Base-by-base conservation (phyloP, 2,797 vertebrate genomes). In the Chelmon rostratus region DNA sequence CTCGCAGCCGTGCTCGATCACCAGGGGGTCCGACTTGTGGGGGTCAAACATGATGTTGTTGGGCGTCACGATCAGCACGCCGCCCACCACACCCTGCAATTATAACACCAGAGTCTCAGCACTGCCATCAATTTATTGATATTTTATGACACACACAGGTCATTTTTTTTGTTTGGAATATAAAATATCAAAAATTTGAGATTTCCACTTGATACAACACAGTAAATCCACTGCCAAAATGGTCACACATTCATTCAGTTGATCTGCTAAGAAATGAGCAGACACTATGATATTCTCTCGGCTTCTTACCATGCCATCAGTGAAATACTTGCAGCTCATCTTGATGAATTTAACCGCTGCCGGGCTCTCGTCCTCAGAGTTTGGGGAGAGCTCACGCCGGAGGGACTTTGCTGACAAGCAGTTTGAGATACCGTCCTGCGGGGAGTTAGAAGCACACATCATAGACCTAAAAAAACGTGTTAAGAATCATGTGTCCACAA, bases 21-120 rank as follows among this genome's bases (percentile, higher is more conserved):
- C 98, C 91, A 99, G 91, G 6, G 98, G 98, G 92, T 99, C 98
- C 0, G 98, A 99, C 82, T 99, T 99, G 90, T 99, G 98, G 7
- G 98, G 98, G 93, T 99, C 98, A 73, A 99, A 99, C 98, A 99
- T 99, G 91, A 99, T 98, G 92, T 98, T 99, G 93, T 99, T 99
- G 57, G 98, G 98, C 0, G 98, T 99, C 81, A 99, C 97, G n/a
- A 99, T 98, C 95, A 99, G 97, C 78, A 99, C 98, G 1, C 98
- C 98, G 23, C 98, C 98, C 12, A 99, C 98, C 5, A 99, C 98
- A 0, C 98, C 98, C 98, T 99, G 90, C 13, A 70, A 84, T 2
- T 42, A 72, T 0, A 28, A 64, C 28, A 69, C n/a, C 1, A 5
- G 12, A 49, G 53, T 68, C 10, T 5, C 9, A 35, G 25, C 49